Percentiles rank a stretch among this genome's conserved stretches.
phyloP scores from a whole-genome alignment of 2,797 vertebrate genomes.

The Manis pentadactyla region DNA sequence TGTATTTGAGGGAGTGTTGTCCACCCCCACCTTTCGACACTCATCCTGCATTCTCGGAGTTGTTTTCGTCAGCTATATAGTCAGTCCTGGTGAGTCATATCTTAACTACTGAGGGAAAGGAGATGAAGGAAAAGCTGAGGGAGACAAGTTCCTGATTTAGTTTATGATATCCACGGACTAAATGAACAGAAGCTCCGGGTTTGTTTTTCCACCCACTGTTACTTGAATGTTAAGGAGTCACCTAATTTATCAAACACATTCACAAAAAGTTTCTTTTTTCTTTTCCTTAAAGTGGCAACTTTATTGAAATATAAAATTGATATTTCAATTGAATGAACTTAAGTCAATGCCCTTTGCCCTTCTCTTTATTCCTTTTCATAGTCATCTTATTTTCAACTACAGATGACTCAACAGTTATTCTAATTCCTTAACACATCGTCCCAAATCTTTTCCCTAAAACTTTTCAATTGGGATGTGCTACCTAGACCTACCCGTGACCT shows the following conservation, averaged over 20 bases:
- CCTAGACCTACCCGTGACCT: neutral
- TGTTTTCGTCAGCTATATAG: conserved; percentile 59
- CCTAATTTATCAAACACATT: conserved; percentile 6
- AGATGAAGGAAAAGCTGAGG: conserved; percentile 41
- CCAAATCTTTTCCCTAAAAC: neutral
- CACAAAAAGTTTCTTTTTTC: neutral
- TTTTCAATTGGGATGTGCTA: neutral
- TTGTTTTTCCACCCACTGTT: conserved; percentile 47
- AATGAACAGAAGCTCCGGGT: conserved; percentile 14
- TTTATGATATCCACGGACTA: conserved; percentile 53
- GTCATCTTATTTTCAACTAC: conserved; percentile 10
- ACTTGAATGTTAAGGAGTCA: neutral
- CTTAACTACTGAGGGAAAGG: conserved; percentile 60
- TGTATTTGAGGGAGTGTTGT: neutral
- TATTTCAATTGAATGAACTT: neutral
- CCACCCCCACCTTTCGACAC: neutral
- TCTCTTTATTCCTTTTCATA: neutral
- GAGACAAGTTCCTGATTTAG: conserved; percentile 47
- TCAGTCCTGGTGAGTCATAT: conserved; percentile 58
- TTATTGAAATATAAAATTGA: conserved; percentile 30
- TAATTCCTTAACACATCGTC: neutral
- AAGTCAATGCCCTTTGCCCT: neutral
- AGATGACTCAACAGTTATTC: neutral
- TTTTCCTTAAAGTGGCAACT: conserved; percentile 19
- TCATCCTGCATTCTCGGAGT: conserved; percentile 24